Conservation (phyloP, 1,140 invertebrate species). For the Platyscapa corneri region DNA sequence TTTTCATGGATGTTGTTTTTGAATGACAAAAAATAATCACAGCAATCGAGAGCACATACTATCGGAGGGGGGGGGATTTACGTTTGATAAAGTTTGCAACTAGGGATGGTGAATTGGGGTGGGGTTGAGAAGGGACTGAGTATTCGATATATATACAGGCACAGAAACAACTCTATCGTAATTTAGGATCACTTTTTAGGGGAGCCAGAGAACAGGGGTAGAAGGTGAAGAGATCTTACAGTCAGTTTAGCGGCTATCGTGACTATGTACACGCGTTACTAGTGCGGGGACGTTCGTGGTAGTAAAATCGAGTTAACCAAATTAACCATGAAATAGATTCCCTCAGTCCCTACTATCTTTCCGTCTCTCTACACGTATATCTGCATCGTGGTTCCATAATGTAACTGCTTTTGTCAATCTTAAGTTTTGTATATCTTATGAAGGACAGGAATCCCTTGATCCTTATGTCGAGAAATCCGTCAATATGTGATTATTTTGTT, state of each 20-base stretch:
- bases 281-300: slow-evolving; percentile 54
- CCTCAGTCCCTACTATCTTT: slow-evolving; percentile 58
- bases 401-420: not conserved
- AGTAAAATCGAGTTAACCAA: slow-evolving; percentile 72
- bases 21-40: slow-evolving; percentile 48
- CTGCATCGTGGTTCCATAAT: not conserved
- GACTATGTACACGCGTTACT: slow-evolving; percentile 48
- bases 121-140: not conserved
- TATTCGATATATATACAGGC: not conserved
- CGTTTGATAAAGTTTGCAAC: slow-evolving; percentile 46
- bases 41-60: no score
- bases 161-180: slow-evolving; percentile 37
- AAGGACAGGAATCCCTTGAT: not conserved
- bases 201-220: slow-evolving; percentile 15
- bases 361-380: not conserved
- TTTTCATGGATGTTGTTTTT: slow-evolving; percentile 37
- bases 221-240: not conserved
- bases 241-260: slow-evolving; percentile 61
- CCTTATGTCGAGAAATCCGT: no score
- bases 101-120: not conserved
- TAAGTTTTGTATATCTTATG: no score
- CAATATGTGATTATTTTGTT: no score
- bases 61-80: slow-evolving; percentile 26
- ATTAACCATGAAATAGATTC: slow-evolving; percentile 76
- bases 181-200: slow-evolving; percentile 25